Evolutionary conservation across 92 coral and sea anemone genomes (phyloP), one percentile per base, ranked within the genome.

Genomic region (Zoanthus sociatus): DNA sequence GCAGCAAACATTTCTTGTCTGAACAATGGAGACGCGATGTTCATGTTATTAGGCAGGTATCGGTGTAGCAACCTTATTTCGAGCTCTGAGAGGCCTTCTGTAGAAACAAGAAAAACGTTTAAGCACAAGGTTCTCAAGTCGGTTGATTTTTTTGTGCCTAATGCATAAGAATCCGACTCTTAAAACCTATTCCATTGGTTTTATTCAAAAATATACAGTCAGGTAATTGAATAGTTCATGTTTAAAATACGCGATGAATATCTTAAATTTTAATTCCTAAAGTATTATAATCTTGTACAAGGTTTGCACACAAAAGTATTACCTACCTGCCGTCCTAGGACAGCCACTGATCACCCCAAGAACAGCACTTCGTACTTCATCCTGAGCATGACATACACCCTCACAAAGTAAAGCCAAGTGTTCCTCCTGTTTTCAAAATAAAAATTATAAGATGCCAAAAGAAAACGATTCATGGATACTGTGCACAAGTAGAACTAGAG

Each of bases 1-100:
- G 92, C 86, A 71, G 86, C 88, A 55, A 91, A 93, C 66, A 93
- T 79, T 21, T 92, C 92, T 89, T 93, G 96, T 78, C 96, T 83
- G 87, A 93, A 93, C 60, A 94, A 74, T 21, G 96, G 92, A 45
- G 90, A 90, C 4, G 96, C 94, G 48, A 90, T 93, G 89, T 91
- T 91, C 33, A 93, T 77, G 76, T 93, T 93, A 79, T 89, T 87
- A 86, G 90, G 92, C 47, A 93, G 79, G 48, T 88, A 93, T 4
- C 61, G 89, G 21, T 87, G 90, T 46, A 93, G 81, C 32, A 93
- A 89, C 26, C 68, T 71, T 11, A 76, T 53, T 83, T 93, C 96
- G 15, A 84, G 58, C 0, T 79, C 67, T 26, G 96, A 92, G 30
- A 93, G 84, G 50, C 91, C 92, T 63, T 93, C 96, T 93, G 87